phyloP scores from a whole-genome alignment of 2,113 vertebrate genomes.

The Lontra canadensis region DNA sequence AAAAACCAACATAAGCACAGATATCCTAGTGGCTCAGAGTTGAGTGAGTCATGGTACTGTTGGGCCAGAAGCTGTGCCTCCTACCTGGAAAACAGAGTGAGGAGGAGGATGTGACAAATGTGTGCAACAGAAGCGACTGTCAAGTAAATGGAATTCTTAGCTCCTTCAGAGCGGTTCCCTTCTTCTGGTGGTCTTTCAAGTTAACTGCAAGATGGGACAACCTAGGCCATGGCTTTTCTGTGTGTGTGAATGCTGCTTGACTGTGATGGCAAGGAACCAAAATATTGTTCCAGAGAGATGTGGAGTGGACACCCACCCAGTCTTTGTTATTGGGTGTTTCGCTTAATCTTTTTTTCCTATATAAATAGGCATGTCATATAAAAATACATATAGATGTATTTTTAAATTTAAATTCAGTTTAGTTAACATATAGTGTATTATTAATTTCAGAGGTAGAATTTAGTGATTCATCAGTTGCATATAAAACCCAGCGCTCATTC shows the following conservation, averaged over 20 bases:
- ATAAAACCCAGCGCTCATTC: too few relatives aligned
- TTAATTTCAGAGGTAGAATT: not conserved
- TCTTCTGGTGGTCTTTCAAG: constrained; percentile 43
- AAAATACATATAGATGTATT: not conserved
- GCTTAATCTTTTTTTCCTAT: not conserved
- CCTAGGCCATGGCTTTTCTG: not conserved
- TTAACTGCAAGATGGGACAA: constrained; percentile 39
- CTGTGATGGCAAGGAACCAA: not conserved
- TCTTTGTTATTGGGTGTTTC: not conserved
- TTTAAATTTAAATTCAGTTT: not conserved
- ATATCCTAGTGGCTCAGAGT: constrained; percentile 69
- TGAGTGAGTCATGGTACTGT: constrained; percentile 77
- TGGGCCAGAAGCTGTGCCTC: constrained; percentile 54
- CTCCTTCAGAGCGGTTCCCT: not conserved
- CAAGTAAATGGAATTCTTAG: constrained; percentile 22
- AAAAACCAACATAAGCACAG: constrained; percentile 67
- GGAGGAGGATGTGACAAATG: not conserved
- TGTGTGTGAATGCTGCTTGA: not conserved
- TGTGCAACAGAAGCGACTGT: not conserved
- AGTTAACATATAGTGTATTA: not conserved
- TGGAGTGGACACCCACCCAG: not conserved
- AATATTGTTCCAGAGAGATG: not conserved
- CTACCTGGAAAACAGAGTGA: constrained; percentile 45
- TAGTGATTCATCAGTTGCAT: not conserved
- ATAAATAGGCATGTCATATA: not conserved